Base-by-base conservation (phyloP, 1,140 invertebrate genomes). In the Lethrus apterus region DNA sequence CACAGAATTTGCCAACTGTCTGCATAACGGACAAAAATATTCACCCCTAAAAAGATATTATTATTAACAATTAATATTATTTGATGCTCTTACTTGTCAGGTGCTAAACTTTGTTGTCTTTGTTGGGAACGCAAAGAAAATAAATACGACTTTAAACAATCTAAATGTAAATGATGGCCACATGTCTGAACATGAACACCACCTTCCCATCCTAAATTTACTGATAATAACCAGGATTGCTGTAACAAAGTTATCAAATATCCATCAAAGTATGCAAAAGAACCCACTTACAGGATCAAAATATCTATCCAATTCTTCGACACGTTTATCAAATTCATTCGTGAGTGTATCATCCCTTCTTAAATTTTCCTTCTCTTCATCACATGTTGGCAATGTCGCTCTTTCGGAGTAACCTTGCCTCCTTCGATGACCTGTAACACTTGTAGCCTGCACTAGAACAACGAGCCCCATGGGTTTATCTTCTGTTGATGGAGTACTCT, bases 171-270 rank as follows among this genome's bases (percentile, higher is more conserved):
- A 67, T 95, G 90, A 70, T 98, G 93, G 8, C 93, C 93, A 72
- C 93, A 97, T 1, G 92, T 93, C 70, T 93, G 89, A n/a, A 93
- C 88, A 64, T 91, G 83, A 13, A 96, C 87, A 20, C 93, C 93
- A 46, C 89, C 89, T 66, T 93, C 88, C 83, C 89, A 94, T 2
- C 90, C 89, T 53, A 87, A 80, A 66, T 89, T 92, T 15, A 93
- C 76, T 1, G 88, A 84, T 32, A 90, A 64, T 60, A 89, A 75
- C 84, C 87, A 93, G 0, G 88, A 89, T 50, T 79, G 69, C 69
- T 64, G 31, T 23, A 59, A 52, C 56, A 30, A 55, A 47, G 14
- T 19, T 19, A 41, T 11, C 5, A 18, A n/a, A 18, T 42, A 41
- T 29, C 10, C 7, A 34, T 9, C 4, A 17, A 17, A 34, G 2